Percentiles rank a stretch among this genome's conserved stretches.
These are phyloP conservation scores for Tetrao urogallus DNA, from an alignment of 2,113 vertebrate genomes.

Conservation along the genomic window DNA sequence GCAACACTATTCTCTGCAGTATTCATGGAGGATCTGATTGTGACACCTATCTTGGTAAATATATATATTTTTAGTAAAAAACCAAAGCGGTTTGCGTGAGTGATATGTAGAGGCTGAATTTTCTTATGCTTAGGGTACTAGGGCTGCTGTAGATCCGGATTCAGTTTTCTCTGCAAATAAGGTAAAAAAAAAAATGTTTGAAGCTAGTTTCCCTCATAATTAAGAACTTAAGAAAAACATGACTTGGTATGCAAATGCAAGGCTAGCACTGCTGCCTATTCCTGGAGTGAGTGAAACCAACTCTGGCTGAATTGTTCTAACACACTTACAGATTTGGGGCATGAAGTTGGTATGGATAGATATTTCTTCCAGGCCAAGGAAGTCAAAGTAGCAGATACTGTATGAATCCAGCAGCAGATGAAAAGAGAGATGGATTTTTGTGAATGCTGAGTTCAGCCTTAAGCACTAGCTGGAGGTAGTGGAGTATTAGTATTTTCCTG, in stretches of 20 bases:
- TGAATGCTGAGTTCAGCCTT: background rate
- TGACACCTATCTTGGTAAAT: background rate
- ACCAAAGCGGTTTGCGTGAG: no score
- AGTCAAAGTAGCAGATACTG: background rate
- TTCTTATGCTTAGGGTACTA: background rate
- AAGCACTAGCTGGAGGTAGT: background rate
- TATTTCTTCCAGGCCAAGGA: background rate
- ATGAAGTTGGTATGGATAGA: background rate
- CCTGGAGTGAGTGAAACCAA: background rate
- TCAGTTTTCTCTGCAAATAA: background rate
- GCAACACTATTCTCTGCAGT: background rate
- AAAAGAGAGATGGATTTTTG: background rate
- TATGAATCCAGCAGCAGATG: background rate
- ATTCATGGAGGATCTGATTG: background rate
- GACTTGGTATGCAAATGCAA: background rate
- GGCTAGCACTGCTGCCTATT: background rate
- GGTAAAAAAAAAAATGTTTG: background rate
- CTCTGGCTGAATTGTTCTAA: background rate
- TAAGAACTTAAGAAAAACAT: background rate
- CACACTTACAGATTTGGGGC: background rate
- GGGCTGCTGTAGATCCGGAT: background rate
- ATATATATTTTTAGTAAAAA: background rate
- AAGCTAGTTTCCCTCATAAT: background rate
- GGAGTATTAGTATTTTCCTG: background rate
- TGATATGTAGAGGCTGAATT: background rate